Base-by-base conservation (phyloP, 2,888 invertebrate genomes). In the Drosophila rubida region DNA sequence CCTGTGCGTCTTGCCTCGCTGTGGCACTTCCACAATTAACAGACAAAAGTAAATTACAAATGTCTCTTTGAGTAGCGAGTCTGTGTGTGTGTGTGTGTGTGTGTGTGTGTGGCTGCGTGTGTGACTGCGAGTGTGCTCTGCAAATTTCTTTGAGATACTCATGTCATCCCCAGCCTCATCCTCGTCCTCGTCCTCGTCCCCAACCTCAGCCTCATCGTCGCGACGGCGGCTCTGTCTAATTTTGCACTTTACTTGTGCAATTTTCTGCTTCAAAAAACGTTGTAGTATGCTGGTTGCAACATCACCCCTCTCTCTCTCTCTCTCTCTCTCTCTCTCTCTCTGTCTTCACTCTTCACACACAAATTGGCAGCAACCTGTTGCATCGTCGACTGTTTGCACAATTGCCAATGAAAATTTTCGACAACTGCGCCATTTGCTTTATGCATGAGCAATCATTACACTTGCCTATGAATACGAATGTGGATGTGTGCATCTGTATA, bases 211-310 rank as follows among this genome's bases (percentile, higher is more conserved):
- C 19, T 19, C 19, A 19, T 19, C 19, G 19, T 19, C 3, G 9
- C 30, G n/a, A n/a, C 32, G n/a, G 16, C 54, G 42, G 30, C 44
- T 61, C 67, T 60, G 65, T 65, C 78, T 77, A 78, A 77, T 78
- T 78, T 78, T 78, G 65, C 67, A 78, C 78, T 77, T 77, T 78
- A 75, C 76, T 78, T 78, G 69, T 78, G 78, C 69, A 78, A 78
- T 78, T 78, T 78, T 78, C 75, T 72, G 77, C 75, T 75, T 72
- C 65, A 66, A 61, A 75, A 72, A 64, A 30, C 58, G 41, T 63
- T 61, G 51, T 44, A 46, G 67, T 53, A 70, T 75, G 75, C 70
- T 65, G 73, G 63, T 68, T 59, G 55, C 39, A 49, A 7, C 46
- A 13, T 25, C 8, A 16, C 9, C 27, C 3, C n/a, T 22, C 37